Conservation (phyloP, 30 jellyfish, hydroid and myxozoan genomes). For the Aurelia coerulea region DNA sequence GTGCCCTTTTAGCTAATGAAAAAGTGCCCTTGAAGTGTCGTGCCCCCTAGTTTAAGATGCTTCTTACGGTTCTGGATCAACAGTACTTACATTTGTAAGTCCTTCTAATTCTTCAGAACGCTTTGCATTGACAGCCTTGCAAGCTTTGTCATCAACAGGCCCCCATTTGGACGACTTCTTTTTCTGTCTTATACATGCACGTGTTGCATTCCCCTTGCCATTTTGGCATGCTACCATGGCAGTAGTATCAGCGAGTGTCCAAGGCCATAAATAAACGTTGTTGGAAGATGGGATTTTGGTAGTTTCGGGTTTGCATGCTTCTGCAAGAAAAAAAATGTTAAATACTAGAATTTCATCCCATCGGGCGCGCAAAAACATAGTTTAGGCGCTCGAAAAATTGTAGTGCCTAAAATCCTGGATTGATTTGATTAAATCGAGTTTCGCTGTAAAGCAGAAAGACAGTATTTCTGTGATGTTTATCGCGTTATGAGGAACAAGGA, state of each 20-base stretch:
- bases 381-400: no score
- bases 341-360: no score
- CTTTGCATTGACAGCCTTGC: conserved; percentile 30
- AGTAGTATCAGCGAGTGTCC: conserved; percentile 19
- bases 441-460: no score
- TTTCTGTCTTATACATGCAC: conserved; percentile 21
- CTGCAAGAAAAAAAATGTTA: not conserved
- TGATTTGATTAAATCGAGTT: no score
- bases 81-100: conserved; percentile 17
- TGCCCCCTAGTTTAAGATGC: not conserved
- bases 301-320: conserved; percentile 39
- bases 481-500: no score
- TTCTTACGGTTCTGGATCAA: not conserved
- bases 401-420: no score
- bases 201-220: conserved; percentile 49
- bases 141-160: conserved; percentile 22
- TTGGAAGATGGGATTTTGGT: conserved; percentile 36
- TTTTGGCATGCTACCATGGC: conserved; percentile 39
- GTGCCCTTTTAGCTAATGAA: no score
- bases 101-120: conserved; percentile 31
- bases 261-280: conserved; percentile 38
- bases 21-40: no score
- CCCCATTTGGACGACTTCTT: conserved; percentile 43
- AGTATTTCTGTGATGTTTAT: no score
- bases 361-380: no score